phyloP scores from a whole-genome alignment of 2,888 invertebrate genomes.

The Phymatocera aterrima region DNA sequence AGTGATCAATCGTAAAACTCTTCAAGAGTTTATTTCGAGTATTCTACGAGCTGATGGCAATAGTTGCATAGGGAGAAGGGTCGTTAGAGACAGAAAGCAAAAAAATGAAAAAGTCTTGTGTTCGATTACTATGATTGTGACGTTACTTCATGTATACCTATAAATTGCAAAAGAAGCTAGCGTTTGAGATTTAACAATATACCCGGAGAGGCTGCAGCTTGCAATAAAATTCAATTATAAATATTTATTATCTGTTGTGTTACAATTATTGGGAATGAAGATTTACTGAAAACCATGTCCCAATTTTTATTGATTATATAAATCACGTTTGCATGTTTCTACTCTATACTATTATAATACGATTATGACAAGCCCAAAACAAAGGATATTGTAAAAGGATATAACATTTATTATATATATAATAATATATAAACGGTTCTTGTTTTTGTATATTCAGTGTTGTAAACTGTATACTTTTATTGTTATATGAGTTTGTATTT shows the following conservation, averaged over 20 bases:
- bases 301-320: neutral
- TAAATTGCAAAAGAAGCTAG: too few relatives aligned
- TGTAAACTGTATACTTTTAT: slow-evolving; percentile 55
- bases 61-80: neutral
- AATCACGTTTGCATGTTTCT: slow-evolving; percentile 44
- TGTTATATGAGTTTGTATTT: slow-evolving; percentile 54
- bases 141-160: too few relatives aligned
- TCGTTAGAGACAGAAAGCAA: neutral
- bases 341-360: neutral
- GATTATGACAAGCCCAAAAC: slow-evolving; percentile 34
- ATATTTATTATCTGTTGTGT: neutral
- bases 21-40: neutral
- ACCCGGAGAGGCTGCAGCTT: neutral
- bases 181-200: too few relatives aligned
- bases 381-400: slow-evolving; percentile 13
- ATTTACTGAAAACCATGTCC: neutral
- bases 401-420: slow-evolving; percentile 24
- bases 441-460: slow-evolving; percentile 40
- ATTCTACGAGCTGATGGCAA: neutral
- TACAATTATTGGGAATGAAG: neutral
- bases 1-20: neutral
- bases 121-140: neutral
- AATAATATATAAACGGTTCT: slow-evolving; percentile 45
- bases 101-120: neutral
- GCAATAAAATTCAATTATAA: neutral